These are phyloP conservation scores for Conopomorpha cramerella DNA, from an alignment of 1,140 invertebrate species.

Conservation along the genomic window DNA sequence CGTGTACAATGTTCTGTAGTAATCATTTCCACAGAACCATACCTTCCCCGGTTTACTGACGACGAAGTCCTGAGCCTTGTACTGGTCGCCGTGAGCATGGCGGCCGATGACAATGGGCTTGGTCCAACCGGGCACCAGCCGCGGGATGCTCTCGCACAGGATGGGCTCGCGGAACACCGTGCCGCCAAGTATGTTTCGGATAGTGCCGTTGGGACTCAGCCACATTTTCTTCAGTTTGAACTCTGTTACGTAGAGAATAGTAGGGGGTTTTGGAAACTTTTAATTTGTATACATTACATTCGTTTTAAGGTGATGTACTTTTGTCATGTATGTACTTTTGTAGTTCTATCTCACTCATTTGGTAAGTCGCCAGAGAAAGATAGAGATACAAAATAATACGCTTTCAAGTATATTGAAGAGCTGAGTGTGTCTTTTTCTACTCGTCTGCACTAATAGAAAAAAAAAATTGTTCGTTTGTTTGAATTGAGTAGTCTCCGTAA, in stretches of 20 bases:
- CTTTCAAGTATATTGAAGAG: no score
- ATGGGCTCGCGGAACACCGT: conserved; percentile 92
- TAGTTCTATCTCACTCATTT: no score
- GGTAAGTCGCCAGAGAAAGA: no score
- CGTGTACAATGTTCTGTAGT: no score
- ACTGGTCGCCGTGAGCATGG: conserved; percentile 90
- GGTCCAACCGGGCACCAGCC: conserved; percentile 85
- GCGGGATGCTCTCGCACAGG: conserved; percentile 85
- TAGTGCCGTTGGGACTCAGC: conserved; percentile 89
- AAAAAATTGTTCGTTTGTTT: no score
- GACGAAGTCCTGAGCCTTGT: conserved; percentile 86
- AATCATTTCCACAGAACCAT: conserved; percentile 9
- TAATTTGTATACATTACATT: no score
- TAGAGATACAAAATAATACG: no score
- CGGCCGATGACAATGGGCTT: conserved; percentile 83
- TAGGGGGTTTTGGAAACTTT: neutral
- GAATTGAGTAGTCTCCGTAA: no score
- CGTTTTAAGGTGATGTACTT: no score
- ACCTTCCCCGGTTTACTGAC: conserved; percentile 73
- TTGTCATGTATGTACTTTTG: no score
- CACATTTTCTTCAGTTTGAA: conserved; percentile 94
- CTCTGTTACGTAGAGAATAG: conserved; percentile 62
- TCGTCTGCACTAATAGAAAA: no score
- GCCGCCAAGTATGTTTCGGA: conserved; percentile 88
- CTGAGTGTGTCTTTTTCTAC: no score